Percentiles rank a stretch among this genome's conserved stretches.
Conservation (phyloP, 1,140 invertebrate genomes). For the Drosophila bocki region DNA sequence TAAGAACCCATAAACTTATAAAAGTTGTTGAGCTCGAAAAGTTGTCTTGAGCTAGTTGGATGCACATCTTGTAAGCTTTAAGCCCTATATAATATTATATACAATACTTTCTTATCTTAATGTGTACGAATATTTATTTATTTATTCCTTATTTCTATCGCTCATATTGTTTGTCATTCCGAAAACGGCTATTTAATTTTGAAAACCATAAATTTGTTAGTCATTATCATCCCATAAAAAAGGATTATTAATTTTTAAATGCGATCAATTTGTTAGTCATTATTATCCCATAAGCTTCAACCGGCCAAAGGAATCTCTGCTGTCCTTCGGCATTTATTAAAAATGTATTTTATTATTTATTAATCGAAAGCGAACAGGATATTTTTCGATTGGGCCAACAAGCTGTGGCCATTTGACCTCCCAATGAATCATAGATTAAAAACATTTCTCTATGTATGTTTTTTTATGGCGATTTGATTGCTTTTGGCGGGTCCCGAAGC, state of each 20-base stretch:
- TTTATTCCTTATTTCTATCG: neutral
- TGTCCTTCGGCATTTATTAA: constrained; percentile 23
- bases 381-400: constrained; percentile 35
- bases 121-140: neutral
- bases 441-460: constrained; percentile 12
- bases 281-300: constrained; percentile 20
- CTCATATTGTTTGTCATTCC: neutral
- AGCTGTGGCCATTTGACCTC: constrained; percentile 57
- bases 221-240: constrained; percentile 9
- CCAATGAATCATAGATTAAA: constrained; percentile 47
- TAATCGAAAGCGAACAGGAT: constrained; percentile 37
- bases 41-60: neutral
- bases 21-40: constrained; percentile 15
- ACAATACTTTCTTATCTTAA: neutral
- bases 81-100: no score
- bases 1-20: constrained; percentile 1
- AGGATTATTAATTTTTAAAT: constrained; percentile 8
- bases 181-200: neutral
- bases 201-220: neutral
- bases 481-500: neutral
- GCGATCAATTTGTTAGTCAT: constrained; percentile 10
- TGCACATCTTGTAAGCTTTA: neutral
- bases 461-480: constrained; percentile 65
- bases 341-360: constrained; percentile 52
- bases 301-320: constrained; percentile 5